Base-by-base conservation (phyloP, 2,797 vertebrate species). In the Phataginus tetradactyla region DNA sequence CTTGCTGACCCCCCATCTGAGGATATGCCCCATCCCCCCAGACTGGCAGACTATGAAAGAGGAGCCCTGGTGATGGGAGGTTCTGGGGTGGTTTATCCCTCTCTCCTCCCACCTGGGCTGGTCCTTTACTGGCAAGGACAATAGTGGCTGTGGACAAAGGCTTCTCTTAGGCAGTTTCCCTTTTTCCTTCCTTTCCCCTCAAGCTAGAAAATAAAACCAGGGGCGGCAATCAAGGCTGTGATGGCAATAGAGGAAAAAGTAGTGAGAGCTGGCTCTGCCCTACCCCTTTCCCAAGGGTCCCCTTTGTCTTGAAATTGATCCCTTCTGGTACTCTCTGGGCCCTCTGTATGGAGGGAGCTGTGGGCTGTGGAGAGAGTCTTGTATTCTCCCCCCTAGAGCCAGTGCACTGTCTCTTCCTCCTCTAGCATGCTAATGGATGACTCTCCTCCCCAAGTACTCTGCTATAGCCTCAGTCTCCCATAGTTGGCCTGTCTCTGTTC, bases 131-230 rank as follows among this genome's bases (percentile, higher is more conserved):
- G 92, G 63, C 77, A 42, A 66, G 94, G 89, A 97, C 84, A 95
- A 94, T 96, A 68, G 88, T 93, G 79, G 57, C 90, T 72, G 45
- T 93, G 79, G 94, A 97, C 97, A 97, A 97, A 97, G 95, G 61
- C 80, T 84, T 91, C 86, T 96, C 90, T 94, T 68, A 94, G 77
- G 39, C 86, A 59, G 75, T 91, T 77, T 91, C 15, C 25, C 75
- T 91, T 90, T 86, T 86, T 80, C 39, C 51, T 90, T 39, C 14
- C 49, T 53, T 66, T 80, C n/a, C 78, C 63, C 49, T 34, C 25
- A 45, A 91, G 64, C 86, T 96, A 80, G 91, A 95, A 97, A 95
- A 92, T 88, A 93, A 95, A 92, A 79, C 57, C 68, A 27, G 42
- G 32, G 90, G 72, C 59, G 75, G 53, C 75, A 87, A 32, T 55